A percentile compares a stretch with the other conserved stretches of the same genome.
phyloP scores from a whole-genome alignment of 2,888 invertebrate genomes.

The Cenopis cana region DNA sequence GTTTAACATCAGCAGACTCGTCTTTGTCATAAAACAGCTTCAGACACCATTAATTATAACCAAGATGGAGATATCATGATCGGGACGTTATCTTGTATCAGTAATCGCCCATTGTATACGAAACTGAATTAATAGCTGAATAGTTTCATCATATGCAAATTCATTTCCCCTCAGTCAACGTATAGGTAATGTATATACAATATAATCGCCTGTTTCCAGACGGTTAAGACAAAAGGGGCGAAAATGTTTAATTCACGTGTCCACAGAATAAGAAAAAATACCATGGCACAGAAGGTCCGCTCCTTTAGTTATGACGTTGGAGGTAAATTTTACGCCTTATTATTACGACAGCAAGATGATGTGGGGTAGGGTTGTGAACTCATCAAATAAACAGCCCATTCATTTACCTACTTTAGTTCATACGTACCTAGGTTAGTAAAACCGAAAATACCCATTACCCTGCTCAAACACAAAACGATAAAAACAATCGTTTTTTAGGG shows the following conservation, averaged over 20 bases:
- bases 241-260: conserved; percentile 32
- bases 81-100: conserved; percentile 40
- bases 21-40: conserved; percentile 34
- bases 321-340: no score
- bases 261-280: not conserved
- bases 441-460: no score
- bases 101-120: conserved; percentile 45
- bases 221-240: conserved; percentile 22
- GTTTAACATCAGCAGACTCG: conserved; percentile 31
- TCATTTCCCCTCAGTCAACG: conserved; percentile 45
- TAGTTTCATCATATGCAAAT: conserved; percentile 74
- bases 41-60: conserved; percentile 35
- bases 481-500: no score
- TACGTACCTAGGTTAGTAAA: no score
- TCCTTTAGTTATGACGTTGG: no score
- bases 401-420: no score
- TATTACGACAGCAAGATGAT: no score
- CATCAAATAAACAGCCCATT: no score
- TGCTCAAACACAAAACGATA: no score
- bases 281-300: conserved; percentile 1
- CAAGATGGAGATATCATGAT: conserved; percentile 36
- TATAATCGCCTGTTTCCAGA: conserved; percentile 15
- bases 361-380: no score
- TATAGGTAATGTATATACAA: not conserved
- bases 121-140: conserved; percentile 61